Evolutionary conservation across 1,140 invertebrate species (phyloP), one percentile per base, ranked within the genome.

Genomic region (Drosophila persimilis): DNA sequence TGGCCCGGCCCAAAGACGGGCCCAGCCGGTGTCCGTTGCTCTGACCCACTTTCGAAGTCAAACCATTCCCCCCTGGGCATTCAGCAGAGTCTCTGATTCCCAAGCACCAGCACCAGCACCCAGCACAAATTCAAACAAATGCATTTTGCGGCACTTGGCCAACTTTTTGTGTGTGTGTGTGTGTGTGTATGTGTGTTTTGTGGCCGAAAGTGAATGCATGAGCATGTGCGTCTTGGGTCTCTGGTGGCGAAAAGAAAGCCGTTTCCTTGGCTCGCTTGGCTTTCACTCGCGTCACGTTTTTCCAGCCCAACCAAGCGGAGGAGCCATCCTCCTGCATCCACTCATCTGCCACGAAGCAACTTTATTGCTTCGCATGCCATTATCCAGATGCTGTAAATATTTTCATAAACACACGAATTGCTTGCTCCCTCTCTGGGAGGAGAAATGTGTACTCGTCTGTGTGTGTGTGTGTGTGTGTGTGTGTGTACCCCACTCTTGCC

Each of bases 41-140:
- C 50, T 63, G 70, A 81, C 79, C 78, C 78, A 80, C 78, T 77
- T 80, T 81, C 70, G 78, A 65, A 67, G 64, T 48, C 47, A 29
- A 29, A 62, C 61, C 64, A 65, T 66, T 66, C 61, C 61, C 41
- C 31, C 0, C 17, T 17, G 9, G 31, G 8, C 31, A 63, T 64
- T 62, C 71, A 57, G 55, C 77, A 80, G 29, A 80, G 29, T 79
- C 71, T 80, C 77, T 79, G 73, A 73, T 71, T 70, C 74, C 44
- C 58, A 48, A 51, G 45, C 63, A 53, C 45, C 20, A 20, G 1
- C 20, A 20, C 44, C 66, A 41, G 35, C 50, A 48, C 31, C 54
- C 48, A 53, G 48, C 79, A 55, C 79, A 81, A 81, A 77, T 81
- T 81, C 79, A 81, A 83, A 83, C 79, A 81, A 81, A 81, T 81